phyloP scores from a whole-genome alignment of 1,140 invertebrate species.

The Drosophila pseudoananassae region DNA sequence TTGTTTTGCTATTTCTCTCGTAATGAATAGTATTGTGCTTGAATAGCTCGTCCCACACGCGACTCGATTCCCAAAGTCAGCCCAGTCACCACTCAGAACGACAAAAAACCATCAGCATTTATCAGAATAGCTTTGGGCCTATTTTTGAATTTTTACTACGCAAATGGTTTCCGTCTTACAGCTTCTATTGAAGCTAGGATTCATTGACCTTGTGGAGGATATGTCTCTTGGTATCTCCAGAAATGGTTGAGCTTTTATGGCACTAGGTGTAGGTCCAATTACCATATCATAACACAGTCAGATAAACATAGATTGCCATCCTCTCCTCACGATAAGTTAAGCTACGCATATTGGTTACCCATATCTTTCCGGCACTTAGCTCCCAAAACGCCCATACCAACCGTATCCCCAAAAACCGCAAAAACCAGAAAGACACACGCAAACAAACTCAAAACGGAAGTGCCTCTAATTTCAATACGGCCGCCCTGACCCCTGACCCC shows the following conservation, averaged over 20 bases:
- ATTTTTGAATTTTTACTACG: conserved; percentile 36
- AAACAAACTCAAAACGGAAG: conserved; percentile 63
- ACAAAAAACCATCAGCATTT: conserved; percentile 43
- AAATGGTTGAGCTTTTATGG: conserved; percentile 28
- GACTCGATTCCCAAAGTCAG: conserved; percentile 21
- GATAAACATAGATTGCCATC: too few relatives aligned
- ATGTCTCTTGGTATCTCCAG: conserved; percentile 11
- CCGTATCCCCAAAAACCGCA: conserved; percentile 7
- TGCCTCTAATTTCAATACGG: conserved; percentile 81
- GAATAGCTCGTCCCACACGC: conserved; percentile 53
- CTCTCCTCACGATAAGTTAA: too few relatives aligned
- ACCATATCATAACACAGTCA: conserved; percentile 5
- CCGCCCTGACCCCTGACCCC: conserved; percentile 24
- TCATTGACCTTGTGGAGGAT: neutral
- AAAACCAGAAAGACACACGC: conserved; percentile 19
- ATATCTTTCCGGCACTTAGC: conserved; percentile 80
- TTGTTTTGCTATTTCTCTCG: conserved; percentile 33
- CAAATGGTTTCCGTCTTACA: neutral
- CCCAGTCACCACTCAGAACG: conserved; percentile 52
- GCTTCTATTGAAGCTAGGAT: conserved; percentile 3
- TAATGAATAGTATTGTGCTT: conserved; percentile 57
- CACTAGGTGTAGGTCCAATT: conserved; percentile 28
- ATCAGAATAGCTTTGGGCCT: conserved; percentile 19
- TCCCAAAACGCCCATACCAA: conserved; percentile 7
- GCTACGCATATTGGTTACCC: conserved; percentile 39